A percentile compares a stretch with the other conserved stretches of the same genome.
phyloP scores from a whole-genome alignment of 2,888 invertebrate genomes.

The Bombylius major region DNA sequence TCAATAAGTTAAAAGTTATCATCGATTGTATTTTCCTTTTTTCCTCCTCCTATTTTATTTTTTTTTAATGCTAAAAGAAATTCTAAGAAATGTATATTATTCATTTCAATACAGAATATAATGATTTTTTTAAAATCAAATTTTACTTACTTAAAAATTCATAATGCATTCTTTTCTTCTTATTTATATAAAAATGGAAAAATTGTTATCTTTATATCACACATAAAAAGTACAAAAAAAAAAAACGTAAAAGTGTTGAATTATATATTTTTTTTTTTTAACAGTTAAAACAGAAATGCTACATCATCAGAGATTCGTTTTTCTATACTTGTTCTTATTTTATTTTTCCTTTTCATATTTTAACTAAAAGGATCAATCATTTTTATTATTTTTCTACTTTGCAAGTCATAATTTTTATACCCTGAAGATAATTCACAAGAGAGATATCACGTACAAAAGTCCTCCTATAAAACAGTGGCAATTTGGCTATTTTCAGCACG shows the following conservation, averaged over 20 bases:
- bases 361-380: not conserved
- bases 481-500: conserved; percentile 9
- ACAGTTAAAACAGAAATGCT: not conserved
- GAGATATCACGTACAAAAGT: not conserved
- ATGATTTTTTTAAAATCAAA: not conserved
- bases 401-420: not conserved
- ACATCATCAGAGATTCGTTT: not conserved
- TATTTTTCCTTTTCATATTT: not conserved
- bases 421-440: not conserved
- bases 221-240: too few relatives aligned
- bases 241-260: too few relatives aligned
- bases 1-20: too few relatives aligned
- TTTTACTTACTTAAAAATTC: not conserved
- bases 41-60: too few relatives aligned
- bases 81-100: too few relatives aligned
- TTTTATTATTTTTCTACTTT: not conserved
- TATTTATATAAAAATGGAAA: not conserved
- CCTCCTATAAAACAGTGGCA: not conserved
- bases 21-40: too few relatives aligned
- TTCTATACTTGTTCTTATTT: not conserved
- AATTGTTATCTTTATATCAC: too few relatives aligned
- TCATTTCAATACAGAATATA: too few relatives aligned
- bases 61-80: too few relatives aligned
- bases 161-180: not conserved
- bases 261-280: too few relatives aligned